These are phyloP conservation scores for Dorcus parallelipipedus DNA, from an alignment of 2,888 invertebrate species.

Conservation along the genomic window DNA sequence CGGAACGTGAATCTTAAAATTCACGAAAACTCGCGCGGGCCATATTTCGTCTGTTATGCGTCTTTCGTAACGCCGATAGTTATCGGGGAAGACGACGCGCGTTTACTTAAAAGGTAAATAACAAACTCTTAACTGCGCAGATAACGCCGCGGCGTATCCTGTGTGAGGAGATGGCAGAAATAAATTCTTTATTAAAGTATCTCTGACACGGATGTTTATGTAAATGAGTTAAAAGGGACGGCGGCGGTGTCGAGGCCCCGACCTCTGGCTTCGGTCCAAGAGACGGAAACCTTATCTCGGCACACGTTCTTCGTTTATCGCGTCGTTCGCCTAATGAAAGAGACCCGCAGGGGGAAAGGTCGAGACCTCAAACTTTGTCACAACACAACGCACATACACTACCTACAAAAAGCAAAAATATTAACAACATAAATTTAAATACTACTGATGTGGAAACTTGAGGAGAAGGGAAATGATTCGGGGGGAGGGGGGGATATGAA, in stretches of 20 bases:
- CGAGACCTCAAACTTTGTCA: constrained; percentile 1
- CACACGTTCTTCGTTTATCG: constrained; percentile 14
- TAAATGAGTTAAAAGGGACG: constrained; percentile 12
- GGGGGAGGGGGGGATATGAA: no score
- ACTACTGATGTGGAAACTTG: no score
- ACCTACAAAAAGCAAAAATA: no score
- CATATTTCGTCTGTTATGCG: no score
- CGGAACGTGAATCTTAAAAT: no score
- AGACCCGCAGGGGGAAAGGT: constrained; percentile 10
- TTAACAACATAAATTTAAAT: no score
- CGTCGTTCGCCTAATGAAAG: constrained; percentile 4
- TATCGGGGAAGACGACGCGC: no score
- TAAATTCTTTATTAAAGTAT: constrained; percentile 11
- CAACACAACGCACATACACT: not conserved
- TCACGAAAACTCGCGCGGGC: no score
- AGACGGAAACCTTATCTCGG: constrained; percentile 11
- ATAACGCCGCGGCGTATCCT: not conserved
- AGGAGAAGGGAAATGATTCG: no score
- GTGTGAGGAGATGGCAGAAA: not conserved
- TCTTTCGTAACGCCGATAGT: no score
- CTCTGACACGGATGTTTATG: constrained; percentile 17
- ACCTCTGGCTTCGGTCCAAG: constrained; percentile 15
- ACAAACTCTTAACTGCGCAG: no score
- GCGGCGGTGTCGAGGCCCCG: constrained; percentile 15
- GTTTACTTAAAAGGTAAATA: no score